Conservation (phyloP, 2,113 vertebrate species). For the Leuciscus idus region DNA sequence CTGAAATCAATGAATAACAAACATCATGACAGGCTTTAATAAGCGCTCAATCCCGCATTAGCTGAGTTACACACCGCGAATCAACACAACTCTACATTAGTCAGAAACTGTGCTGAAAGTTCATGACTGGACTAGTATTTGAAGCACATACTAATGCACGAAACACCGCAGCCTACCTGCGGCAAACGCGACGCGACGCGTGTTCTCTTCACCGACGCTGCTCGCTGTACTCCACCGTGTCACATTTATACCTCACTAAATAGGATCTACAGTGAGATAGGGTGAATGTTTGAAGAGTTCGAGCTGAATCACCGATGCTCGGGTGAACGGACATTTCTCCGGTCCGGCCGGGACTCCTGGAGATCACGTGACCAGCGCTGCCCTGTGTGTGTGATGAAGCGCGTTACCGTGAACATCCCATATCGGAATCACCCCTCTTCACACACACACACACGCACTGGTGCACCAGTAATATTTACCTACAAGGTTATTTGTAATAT, state of each 20-base stretch:
- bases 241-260: not conserved
- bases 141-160: not conserved
- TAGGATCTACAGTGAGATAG: not conserved
- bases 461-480: not conserved
- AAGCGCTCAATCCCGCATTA: not conserved
- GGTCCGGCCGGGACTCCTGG: slow-evolving; percentile 16
- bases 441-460: not conserved
- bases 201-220: not conserved
- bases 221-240: not conserved
- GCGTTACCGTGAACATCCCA: slow-evolving; percentile 16
- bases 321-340: not conserved
- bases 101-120: not conserved
- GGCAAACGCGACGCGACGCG: slow-evolving; percentile 17
- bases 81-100: not conserved
- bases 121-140: not conserved
- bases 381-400: not conserved
- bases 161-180: slow-evolving; percentile 17
- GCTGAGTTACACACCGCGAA: not conserved
- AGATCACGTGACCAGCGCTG: not conserved
- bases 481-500: not conserved
- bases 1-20: not conserved
- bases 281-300: not conserved
- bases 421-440: not conserved
- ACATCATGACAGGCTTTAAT: not conserved
- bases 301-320: not conserved